Percentiles rank a stretch among this genome's conserved stretches.
These are phyloP conservation scores for Nemurella pictetii DNA, from an alignment of 2,888 invertebrate species.

Conservation along the genomic window DNA sequence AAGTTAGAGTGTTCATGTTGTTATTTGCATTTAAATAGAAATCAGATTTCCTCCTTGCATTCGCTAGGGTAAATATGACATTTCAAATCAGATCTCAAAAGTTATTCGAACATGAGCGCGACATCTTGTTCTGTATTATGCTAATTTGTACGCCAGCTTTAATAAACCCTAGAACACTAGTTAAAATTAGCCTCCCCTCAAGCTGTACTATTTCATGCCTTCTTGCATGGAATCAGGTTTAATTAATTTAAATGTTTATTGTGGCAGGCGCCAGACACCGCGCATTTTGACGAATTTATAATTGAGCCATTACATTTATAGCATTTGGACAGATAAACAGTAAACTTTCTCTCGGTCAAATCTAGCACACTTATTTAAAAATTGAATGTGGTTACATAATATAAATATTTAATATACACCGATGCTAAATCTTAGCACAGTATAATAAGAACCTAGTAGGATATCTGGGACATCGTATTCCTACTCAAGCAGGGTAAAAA, in stretches of 20 bases:
- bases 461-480: too few species aligned
- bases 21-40: background rate
- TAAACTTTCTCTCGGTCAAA: too few species aligned
- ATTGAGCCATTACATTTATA: too few species aligned
- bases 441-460: too few species aligned
- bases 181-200: background rate
- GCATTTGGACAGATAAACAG: too few species aligned
- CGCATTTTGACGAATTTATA: background rate
- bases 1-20: background rate
- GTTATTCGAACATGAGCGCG: background rate
- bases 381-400: too few species aligned
- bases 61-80: background rate
- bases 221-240: background rate
- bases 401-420: too few species aligned
- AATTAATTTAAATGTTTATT: background rate
- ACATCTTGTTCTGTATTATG: background rate
- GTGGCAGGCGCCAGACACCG: background rate
- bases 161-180: background rate
- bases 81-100: background rate
- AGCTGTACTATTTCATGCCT: background rate
- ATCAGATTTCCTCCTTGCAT: background rate
- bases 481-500: too few species aligned
- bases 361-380: too few species aligned
- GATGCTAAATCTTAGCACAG: too few species aligned
- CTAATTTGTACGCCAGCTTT: background rate